phyloP scores from a whole-genome alignment of 1,140 invertebrate genomes.

The Drosophila murphyi region DNA sequence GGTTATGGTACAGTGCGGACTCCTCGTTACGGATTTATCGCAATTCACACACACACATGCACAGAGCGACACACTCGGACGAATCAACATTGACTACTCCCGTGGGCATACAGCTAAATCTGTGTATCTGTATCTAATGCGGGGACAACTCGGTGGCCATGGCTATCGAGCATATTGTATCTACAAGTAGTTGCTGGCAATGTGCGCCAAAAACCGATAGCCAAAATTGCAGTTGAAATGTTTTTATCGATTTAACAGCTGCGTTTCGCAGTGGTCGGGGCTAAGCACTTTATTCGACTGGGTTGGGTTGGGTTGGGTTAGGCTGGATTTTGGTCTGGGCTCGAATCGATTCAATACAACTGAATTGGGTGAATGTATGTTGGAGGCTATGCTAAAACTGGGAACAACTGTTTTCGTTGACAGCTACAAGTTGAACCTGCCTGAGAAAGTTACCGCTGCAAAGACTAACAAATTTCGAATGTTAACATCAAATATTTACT shows the following conservation, averaged over 20 bases:
- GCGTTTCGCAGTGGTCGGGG: not conserved
- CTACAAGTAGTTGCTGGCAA: constrained; percentile 65
- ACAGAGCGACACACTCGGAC: not conserved
- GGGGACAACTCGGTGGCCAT: constrained; percentile 36
- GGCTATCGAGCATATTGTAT: constrained; percentile 59
- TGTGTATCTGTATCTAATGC: constrained; percentile 54
- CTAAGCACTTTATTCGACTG: not conserved
- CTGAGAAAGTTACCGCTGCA: no score
- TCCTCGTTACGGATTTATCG: constrained; percentile 44
- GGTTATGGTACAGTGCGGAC: constrained; percentile 19
- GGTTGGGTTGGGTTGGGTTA: constrained; percentile 2
- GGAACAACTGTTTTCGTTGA: not conserved
- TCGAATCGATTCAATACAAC: not conserved
- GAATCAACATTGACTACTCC: constrained; percentile 36
- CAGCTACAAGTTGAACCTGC: no score
- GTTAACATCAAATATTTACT: no score
- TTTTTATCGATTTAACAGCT: constrained; percentile 78
- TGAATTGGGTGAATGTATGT: not conserved
- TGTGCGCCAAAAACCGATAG: constrained; percentile 48
- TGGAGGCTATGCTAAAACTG: constrained; percentile 24
- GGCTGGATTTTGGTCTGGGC: constrained; percentile 12
- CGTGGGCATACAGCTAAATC: constrained; percentile 49
- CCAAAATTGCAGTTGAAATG: constrained; percentile 76
- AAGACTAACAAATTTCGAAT: no score
- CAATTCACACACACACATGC: constrained; percentile 20